phyloP scores from a whole-genome alignment of 1,140 invertebrate genomes.

The Lamellibrachia luymesi region DNA sequence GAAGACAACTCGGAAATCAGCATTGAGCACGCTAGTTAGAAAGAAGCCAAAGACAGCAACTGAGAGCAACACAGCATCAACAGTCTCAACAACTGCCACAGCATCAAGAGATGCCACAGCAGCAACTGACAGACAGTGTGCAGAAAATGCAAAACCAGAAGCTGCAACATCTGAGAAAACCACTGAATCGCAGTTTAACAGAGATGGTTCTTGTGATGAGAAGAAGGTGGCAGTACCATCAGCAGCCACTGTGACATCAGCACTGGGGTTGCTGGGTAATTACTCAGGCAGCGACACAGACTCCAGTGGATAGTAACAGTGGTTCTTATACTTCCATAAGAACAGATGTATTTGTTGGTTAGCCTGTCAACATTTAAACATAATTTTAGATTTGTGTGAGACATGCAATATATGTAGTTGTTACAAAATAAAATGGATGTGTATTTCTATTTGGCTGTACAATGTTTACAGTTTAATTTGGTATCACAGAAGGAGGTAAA shows the following conservation, averaged over 20 bases:
- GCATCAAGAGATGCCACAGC: background rate
- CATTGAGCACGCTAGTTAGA: background rate
- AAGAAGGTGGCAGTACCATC: background rate
- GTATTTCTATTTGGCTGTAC: background rate
- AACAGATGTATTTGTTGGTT: background rate
- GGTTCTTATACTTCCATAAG: background rate
- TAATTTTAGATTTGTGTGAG: background rate
- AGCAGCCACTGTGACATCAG: background rate
- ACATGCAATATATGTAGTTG: background rate
- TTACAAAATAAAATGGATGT: background rate
- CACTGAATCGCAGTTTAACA: background rate
- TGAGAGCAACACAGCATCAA: background rate
- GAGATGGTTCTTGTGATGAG: background rate
- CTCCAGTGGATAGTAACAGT: background rate
- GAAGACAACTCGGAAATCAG: background rate
- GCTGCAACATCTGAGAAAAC: background rate
- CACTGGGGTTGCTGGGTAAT: background rate
- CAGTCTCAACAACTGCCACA: background rate
- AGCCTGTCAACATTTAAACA: background rate
- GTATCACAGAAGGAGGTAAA: background rate
- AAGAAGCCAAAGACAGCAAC: background rate
- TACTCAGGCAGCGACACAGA: background rate
- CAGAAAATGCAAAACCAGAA: background rate
- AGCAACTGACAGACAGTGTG: background rate
- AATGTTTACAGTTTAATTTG: background rate